phyloP scores from a whole-genome alignment of 2,797 vertebrate genomes.

The Calcarius lapponicus region DNA sequence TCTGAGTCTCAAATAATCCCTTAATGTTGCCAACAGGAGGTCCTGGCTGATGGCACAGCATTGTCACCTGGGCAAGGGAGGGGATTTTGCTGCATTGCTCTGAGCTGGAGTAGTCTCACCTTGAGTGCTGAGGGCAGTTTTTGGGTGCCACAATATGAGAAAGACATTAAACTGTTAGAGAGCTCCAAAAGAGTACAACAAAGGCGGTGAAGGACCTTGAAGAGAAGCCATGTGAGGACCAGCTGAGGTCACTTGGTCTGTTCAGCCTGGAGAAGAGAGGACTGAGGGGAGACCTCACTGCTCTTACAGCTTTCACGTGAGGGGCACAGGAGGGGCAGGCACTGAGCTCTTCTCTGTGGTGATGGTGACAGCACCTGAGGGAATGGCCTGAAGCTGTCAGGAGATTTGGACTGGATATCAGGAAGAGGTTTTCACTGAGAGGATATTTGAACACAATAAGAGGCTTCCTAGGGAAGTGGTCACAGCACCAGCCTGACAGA shows the following conservation, averaged over 20 bases:
- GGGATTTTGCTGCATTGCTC: not conserved
- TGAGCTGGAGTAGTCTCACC: not conserved
- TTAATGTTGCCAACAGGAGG: not conserved
- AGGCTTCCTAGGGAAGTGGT: not conserved
- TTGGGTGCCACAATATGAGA: not conserved
- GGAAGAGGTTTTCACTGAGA: not conserved
- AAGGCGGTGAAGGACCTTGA: not conserved
- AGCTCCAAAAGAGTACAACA: too few relatives aligned
- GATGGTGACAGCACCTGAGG: not conserved
- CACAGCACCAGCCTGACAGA: not conserved
- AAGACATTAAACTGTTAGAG: not conserved
- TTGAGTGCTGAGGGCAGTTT: not conserved
- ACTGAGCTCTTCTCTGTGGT: too few relatives aligned
- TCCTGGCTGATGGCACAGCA: not conserved
- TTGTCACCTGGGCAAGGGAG: fast-evolving
- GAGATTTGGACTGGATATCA: not conserved
- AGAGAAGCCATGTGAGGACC: fast-evolving
- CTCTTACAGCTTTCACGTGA: fast-evolving
- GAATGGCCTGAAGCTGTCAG: not conserved
- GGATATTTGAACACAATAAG: fast-evolving
- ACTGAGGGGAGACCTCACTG: fast-evolving
- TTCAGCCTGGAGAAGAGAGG: not conserved
- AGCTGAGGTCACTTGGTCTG: not conserved
- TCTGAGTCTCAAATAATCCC: not conserved
- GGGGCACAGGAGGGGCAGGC: not conserved